Percentiles rank a stretch among this genome's conserved stretches.
These are phyloP conservation scores for Melanophora roralis DNA, from an alignment of 2,888 invertebrate genomes.

Conservation along the genomic window DNA sequence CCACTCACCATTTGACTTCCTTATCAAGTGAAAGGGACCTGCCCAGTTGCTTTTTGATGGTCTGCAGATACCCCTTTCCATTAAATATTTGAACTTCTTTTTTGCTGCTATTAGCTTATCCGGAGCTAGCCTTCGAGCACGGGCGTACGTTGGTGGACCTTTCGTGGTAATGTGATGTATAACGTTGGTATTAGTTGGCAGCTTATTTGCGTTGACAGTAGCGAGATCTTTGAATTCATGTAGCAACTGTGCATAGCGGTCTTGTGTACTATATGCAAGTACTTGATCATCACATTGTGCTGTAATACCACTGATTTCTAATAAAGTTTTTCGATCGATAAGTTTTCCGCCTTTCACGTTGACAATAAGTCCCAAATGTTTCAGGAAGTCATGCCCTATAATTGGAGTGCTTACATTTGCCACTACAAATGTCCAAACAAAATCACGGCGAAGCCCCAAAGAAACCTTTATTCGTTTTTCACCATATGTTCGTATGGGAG, in stretches of 20 bases:
- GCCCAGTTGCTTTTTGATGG: slow-evolving; percentile 8
- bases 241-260: neutral
- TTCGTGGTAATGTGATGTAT: slow-evolving; percentile 12
- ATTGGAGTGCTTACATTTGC: slow-evolving; percentile 42
- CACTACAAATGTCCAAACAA: slow-evolving; percentile 40
- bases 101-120: neutral
- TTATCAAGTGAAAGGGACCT: neutral
- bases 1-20: neutral
- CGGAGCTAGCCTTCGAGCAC: neutral
- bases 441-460: slow-evolving; percentile 1
- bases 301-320: neutral
- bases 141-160: neutral
- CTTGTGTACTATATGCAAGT: neutral
- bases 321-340: neutral
- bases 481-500: neutral
- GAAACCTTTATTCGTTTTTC: slow-evolving; percentile 1
- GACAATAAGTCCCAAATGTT: slow-evolving; percentile 30
- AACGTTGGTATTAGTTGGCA: neutral
- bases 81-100: neutral
- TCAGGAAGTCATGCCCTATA: slow-evolving; percentile 40
- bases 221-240: neutral
- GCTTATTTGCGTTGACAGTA: slow-evolving; percentile 11
- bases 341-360: slow-evolving; percentile 16
- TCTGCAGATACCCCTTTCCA: slow-evolving; percentile 6
- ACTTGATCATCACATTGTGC: neutral